Evolutionary conservation across 2,797 vertebrate genomes (phyloP), one percentile per base, ranked within the genome.

Genomic region (Petrocephalus schoutedeni): DNA sequence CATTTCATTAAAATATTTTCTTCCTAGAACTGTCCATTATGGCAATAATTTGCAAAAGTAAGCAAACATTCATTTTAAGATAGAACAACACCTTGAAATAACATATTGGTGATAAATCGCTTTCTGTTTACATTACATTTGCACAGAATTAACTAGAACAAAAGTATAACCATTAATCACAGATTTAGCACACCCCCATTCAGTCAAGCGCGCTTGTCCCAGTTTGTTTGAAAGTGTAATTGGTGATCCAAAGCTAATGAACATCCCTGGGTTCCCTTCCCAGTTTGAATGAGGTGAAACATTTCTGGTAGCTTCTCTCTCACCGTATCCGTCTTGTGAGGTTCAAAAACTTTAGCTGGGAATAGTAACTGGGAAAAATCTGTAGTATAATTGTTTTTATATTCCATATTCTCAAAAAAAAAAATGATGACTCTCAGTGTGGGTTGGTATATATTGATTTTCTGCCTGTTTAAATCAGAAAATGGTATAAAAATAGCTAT

Each of bases 81-180:
- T 45, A 8, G 0, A 77, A 45, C 45, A 77, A 77, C 71, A 77
- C 71, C 32, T 77, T 77, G 36, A 19, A 49, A 77, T 77, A 77
- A 45, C 71, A 77, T n/a, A 41, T n/a, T 45, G 5, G 16, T n/a
- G 41, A 77, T 45, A 77, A 77, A 77, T 77, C 16, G 71, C 28
- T 36, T 71, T 71, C 64, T 77, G 71, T 41, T 45, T 41, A 41
- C 41, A 77, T 45, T 45, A 77, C 41, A 77, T 77, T 77, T 77
- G 71, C 45, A 45, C 32, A 77, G 71, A 88, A 84, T 82, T 36
- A 83, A 59, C 77, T 64, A 56, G 54, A 58, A 32, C 87, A 58
- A 82, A 88, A 59, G 57, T 88, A 84, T 56, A 88, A 32, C 58
- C 5, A 82, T 88, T 59, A 82, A 84, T 88, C 77, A 88, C 74